phyloP scores from a whole-genome alignment of 2,113 vertebrate species.

The Corythornis madagascariensis region DNA sequence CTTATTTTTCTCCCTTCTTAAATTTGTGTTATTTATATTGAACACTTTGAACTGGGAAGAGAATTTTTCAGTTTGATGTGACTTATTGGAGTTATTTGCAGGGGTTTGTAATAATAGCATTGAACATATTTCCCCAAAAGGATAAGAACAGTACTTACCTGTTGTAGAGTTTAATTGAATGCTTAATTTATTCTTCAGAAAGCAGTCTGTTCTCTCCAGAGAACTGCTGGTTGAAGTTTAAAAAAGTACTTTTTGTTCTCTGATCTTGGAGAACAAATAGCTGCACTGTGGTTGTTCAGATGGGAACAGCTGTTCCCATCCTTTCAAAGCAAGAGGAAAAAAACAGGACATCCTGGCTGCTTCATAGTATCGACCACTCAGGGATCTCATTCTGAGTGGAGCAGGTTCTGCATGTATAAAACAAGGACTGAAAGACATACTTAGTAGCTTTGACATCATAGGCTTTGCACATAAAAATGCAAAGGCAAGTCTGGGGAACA shows the following conservation, averaged over 20 bases:
- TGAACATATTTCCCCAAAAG: neutral
- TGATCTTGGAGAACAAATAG: conserved; percentile 17
- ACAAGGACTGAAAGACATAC: neutral
- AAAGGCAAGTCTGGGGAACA: rapidly evolving
- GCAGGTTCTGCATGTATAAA: neutral
- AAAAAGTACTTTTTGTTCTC: conserved; percentile 24
- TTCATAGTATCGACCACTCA: neutral
- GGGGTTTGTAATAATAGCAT: neutral
- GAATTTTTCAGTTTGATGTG: neutral
- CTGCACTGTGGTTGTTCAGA: neutral
- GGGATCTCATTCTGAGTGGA: neutral
- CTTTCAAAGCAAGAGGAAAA: neutral
- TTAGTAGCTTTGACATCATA: neutral
- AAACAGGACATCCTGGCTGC: neutral
- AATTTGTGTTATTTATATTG: neutral
- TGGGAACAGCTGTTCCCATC: neutral
- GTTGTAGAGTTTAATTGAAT: conserved; percentile 40
- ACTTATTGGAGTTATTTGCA: neutral
- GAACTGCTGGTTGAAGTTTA: neutral
- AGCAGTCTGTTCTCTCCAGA: conserved; percentile 18
- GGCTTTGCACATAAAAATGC: neutral
- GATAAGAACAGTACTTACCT: conserved; percentile 1
- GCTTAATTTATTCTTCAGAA: conserved; percentile 55
- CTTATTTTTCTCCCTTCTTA: neutral
- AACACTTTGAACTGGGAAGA: neutral